phyloP scores from a whole-genome alignment of 2,113 vertebrate genomes.

The Circaetus cinerascens region DNA sequence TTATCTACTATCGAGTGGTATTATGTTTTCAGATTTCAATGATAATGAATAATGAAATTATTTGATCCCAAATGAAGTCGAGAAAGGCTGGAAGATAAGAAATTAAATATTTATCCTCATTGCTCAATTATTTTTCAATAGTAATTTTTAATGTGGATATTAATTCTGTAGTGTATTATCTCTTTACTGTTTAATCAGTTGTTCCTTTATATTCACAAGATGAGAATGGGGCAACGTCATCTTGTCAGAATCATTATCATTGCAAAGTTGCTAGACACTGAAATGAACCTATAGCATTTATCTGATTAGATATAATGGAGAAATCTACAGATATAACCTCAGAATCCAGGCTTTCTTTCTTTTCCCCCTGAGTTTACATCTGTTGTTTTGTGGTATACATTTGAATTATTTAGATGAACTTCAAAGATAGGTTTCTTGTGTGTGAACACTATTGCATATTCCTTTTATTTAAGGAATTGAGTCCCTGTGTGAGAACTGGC shows the following conservation, averaged over 20 bases:
- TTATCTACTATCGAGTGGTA: not conserved
- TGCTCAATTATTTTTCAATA: not conserved
- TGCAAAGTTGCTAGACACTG: not conserved
- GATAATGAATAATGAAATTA: not conserved
- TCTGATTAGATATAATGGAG: not conserved
- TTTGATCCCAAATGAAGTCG: not conserved
- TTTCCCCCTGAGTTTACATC: not conserved
- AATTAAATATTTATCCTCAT: conserved; percentile 29
- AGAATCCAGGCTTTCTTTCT: not conserved
- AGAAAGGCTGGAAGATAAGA: conserved; percentile 11
- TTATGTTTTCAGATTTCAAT: conserved; percentile 12
- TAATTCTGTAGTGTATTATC: not conserved
- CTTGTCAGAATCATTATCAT: not conserved
- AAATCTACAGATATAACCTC: not conserved
- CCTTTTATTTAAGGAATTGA: not conserved
- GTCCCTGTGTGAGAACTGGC: not conserved
- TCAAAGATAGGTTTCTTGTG: not conserved
- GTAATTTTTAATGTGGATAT: conserved; percentile 1
- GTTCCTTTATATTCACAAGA: not conserved
- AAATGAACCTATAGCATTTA: not conserved
- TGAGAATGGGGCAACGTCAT: not conserved
- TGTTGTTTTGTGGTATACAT: not conserved
- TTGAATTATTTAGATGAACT: not conserved
- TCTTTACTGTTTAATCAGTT: conserved; percentile 12
- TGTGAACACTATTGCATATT: not conserved